Evolutionary conservation across 1,140 invertebrate genomes (phyloP).

Genomic region (Phocides pigmalion): DNA sequence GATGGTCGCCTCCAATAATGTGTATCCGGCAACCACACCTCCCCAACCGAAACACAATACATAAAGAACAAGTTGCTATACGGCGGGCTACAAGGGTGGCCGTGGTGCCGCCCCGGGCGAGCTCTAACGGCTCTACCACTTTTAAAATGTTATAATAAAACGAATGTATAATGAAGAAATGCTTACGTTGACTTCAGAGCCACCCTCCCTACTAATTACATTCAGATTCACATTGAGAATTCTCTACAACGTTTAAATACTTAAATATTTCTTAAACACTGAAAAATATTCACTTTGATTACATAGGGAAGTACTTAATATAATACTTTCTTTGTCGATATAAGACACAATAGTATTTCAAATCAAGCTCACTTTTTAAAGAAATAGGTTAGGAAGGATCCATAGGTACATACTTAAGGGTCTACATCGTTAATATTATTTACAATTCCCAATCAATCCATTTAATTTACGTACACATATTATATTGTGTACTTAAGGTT

Average conservation of each 20-base stretch:
- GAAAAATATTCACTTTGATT: slow-evolving; percentile 17
- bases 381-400: neutral
- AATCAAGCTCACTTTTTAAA: slow-evolving; percentile 18
- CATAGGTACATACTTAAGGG: neutral
- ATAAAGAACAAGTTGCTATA: too few species aligned
- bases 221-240: slow-evolving; percentile 4
- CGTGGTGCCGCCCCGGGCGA: too few species aligned
- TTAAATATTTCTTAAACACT: slow-evolving; percentile 22
- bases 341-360: slow-evolving; percentile 13
- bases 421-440: neutral
- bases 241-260: slow-evolving; percentile 28
- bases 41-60: too few species aligned
- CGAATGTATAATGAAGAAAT: too few species aligned
- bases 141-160: too few species aligned
- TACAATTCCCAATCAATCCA: neutral
- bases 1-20: too few species aligned
- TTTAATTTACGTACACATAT: too few species aligned
- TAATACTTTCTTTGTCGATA: neutral
- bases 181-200: neutral
- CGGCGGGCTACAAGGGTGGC: too few species aligned
- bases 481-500: too few species aligned
- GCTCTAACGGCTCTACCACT: too few species aligned
- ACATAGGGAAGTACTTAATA: neutral
- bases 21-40: too few species aligned
- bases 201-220: neutral